Conservation (phyloP, 2,888 invertebrate genomes). For the Cataglyphis albicans region DNA sequence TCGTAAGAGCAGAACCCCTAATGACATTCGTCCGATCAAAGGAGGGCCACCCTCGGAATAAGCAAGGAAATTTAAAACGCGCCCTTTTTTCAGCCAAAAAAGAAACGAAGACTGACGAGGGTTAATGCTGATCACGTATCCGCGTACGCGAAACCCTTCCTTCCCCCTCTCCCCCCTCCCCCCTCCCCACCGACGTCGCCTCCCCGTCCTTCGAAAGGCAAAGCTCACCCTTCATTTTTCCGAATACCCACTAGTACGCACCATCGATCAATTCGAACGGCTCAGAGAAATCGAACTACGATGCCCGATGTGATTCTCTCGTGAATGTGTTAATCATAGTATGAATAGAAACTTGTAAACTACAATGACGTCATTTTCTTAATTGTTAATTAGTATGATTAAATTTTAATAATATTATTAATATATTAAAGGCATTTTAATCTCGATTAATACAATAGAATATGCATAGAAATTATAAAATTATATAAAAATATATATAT, state of each 20-base stretch:
- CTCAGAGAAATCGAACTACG: slow-evolving; percentile 22
- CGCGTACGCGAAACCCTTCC: slow-evolving; percentile 74
- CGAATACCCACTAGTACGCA: slow-evolving; percentile 53
- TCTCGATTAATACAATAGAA: neutral
- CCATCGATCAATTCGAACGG: slow-evolving; percentile 50
- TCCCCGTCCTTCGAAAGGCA: slow-evolving; percentile 19
- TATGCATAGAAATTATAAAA: neutral
- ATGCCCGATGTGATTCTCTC: slow-evolving; percentile 7
- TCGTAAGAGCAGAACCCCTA: slow-evolving; percentile 75
- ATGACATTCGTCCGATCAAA: slow-evolving; percentile 83
- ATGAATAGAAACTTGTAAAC: slow-evolving; percentile 2
- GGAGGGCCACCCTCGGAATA: slow-evolving; percentile 80
- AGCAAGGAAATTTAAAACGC: slow-evolving; percentile 83
- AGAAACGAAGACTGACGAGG: slow-evolving; percentile 79
- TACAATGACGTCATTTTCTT: neutral
- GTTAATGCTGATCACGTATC: slow-evolving; percentile 81
- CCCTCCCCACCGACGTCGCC: no score
- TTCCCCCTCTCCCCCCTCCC: neutral
- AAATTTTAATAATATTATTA: neutral
- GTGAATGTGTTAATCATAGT: slow-evolving; percentile 39
- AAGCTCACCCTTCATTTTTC: slow-evolving; percentile 73
- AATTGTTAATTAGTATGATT: neutral
- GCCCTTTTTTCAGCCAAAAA: slow-evolving; percentile 76
- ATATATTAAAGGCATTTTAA: neutral
- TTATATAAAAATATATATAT: neutral